Evolutionary conservation across 2,797 vertebrate genomes (phyloP).

Genomic region (Lagocephalus sceleratus): DNA sequence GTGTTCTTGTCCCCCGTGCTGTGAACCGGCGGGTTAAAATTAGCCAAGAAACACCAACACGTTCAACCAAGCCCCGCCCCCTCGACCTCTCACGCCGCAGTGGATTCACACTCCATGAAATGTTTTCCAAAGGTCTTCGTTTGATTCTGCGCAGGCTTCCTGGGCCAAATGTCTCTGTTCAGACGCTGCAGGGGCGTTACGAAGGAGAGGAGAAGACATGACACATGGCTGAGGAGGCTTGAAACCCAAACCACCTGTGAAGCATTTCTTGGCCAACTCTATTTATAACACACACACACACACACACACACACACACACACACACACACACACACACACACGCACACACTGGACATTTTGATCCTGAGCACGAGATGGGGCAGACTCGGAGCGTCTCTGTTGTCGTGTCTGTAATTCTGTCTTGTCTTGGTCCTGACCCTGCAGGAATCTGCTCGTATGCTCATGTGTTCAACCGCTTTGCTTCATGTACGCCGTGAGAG

Average conservation of each 20-base stretch:
- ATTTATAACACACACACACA: conserved; percentile 59
- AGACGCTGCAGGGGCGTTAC: not conserved
- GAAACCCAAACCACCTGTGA: conserved; percentile 55
- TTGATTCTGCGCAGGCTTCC: not conserved
- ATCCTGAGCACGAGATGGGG: conserved; percentile 22
- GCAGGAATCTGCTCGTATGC: not conserved
- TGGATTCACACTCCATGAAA: not conserved
- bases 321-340: conserved; percentile 35
- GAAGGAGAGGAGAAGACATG: conserved; percentile 9
- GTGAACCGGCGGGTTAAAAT: conserved; percentile 56
- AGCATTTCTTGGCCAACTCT: conserved; percentile 52
- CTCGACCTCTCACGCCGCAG: conserved; percentile 3
- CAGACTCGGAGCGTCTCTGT: conserved; percentile 6
- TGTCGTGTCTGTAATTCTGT: conserved; percentile 5
- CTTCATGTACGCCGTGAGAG: not conserved
- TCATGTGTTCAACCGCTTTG: too few species aligned
- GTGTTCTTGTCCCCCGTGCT: conserved; percentile 15
- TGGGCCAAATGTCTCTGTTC: not conserved
- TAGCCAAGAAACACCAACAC: conserved; percentile 48
- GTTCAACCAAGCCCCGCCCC: conserved; percentile 19
- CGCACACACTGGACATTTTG: conserved; percentile 20
- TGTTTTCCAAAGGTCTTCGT: not conserved
- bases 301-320: conserved; percentile 32
- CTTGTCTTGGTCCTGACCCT: not conserved
- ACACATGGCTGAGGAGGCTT: not conserved